phyloP scores from a whole-genome alignment of 2,888 invertebrate species.

The Isotomurus palustris region DNA sequence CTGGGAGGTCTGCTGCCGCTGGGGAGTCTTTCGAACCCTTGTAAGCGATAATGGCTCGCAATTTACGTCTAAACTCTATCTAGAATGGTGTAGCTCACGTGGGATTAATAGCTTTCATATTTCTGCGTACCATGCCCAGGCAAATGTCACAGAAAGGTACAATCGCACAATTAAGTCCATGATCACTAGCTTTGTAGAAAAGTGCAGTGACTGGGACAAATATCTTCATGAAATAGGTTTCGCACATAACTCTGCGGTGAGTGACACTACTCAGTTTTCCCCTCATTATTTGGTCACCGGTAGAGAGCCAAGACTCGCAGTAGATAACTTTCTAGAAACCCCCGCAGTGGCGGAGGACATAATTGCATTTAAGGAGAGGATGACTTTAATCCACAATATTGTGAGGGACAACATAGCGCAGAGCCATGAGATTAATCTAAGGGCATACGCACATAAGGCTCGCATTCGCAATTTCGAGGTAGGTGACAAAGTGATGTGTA shows the following conservation, averaged over 20 bases:
- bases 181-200: slow-evolving; percentile 11
- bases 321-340: too few relatives aligned
- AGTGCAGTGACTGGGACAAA: slow-evolving; percentile 25
- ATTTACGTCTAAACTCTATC: slow-evolving; percentile 14
- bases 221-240: slow-evolving; percentile 20
- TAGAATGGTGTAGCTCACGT: slow-evolving; percentile 7
- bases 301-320: slow-evolving; percentile 20
- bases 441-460: background rate
- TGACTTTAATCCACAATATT: background rate
- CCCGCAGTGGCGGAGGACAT: too few relatives aligned
- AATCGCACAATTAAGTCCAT: slow-evolving; percentile 17
- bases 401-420: background rate
- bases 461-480: background rate
- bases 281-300: slow-evolving; percentile 28
- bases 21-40: slow-evolving; percentile 14
- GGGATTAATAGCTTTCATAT: slow-evolving; percentile 17
- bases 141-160: slow-evolving; percentile 27
- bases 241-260: slow-evolving; percentile 17
- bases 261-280: slow-evolving; percentile 18
- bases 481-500: background rate
- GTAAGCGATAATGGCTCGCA: slow-evolving; percentile 22
- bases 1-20: slow-evolving; percentile 15
- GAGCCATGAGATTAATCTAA: background rate
- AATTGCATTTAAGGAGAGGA: background rate
- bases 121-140: slow-evolving; percentile 21